Base-by-base conservation (phyloP, 2,113 vertebrate genomes). In the Noturus placidus region DNA sequence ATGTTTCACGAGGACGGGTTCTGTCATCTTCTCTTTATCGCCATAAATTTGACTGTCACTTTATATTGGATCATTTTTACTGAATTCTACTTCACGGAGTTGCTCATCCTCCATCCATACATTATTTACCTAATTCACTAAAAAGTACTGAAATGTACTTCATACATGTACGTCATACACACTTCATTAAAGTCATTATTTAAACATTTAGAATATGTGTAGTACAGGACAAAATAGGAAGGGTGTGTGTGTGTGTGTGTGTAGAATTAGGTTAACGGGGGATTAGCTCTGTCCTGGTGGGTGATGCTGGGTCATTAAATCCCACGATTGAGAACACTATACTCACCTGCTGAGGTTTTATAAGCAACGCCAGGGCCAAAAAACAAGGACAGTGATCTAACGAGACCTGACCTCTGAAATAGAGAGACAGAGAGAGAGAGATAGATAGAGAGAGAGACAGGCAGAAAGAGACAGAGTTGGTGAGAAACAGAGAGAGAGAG, bases 261-360 rank as follows among this genome's bases (percentile, higher is more conserved):
- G 86, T 88, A 91, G 89, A 94, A 94, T 91, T 94, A 90, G 94
- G 94, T 93, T 93, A 72, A 6, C 19, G 80, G 11, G 57, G 93
- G 95, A 95, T 95, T 94, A 95, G 87, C 22, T 82, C 8, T 88
- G 86, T 61, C 88, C 84, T 56, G 84, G 22, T 20, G 86, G 85
- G 88, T 42, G 54, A 88, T 80, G 54, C 33, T 10, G 52, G 67
- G 76, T 87, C 85, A 63, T 81, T 94, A 91, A 93, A 93, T 86
- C 91, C 81, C 83, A 88, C 89, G 91, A 92, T 91, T 93, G 90
- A 91, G 80, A 91, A 91, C 84, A 86, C 38, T 22, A 81, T 52
- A 67, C 52, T 52, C 50, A 83, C 86, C 82, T 85, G 15, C 57
- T 81, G 61, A 61, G 35, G 50, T 14, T 35, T 82, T 52, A 67